Evolutionary conservation across 2,888 invertebrate species (phyloP).

Genomic region (Ectemnius lituratus): DNA sequence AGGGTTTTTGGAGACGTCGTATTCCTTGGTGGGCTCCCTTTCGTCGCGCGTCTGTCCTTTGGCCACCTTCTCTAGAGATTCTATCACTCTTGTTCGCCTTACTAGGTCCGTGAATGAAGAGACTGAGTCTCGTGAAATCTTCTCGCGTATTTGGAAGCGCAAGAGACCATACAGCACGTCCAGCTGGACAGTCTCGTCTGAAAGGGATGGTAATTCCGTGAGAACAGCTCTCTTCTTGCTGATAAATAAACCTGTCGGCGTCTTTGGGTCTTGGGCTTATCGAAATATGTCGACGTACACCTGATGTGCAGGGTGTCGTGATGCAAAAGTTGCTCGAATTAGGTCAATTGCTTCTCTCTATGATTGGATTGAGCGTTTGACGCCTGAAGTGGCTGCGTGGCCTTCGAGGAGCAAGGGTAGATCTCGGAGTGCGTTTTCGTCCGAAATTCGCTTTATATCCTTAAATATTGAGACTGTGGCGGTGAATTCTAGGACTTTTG

Average conservation of each 20-base stretch:
- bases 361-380: neutral
- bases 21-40: too few relatives aligned
- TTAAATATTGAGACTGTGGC: neutral
- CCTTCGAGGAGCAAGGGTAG: slow-evolving; percentile 6
- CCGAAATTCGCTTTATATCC: neutral
- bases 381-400: slow-evolving; percentile 1
- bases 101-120: too few relatives aligned
- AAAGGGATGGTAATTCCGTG: neutral
- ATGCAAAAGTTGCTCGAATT: neutral
- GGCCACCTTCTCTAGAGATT: too few relatives aligned
- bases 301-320: neutral
- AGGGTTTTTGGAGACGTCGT: too few relatives aligned
- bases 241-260: neutral
- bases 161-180: too few relatives aligned
- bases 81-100: too few relatives aligned
- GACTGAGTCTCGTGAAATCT: too few relatives aligned
- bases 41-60: too few relatives aligned
- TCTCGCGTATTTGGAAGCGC: too few relatives aligned
- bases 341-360: neutral
- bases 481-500: too few relatives aligned
- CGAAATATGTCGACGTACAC: slow-evolving; percentile 2
- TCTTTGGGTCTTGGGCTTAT: neutral
- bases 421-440: neutral
- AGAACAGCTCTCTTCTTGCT: neutral
- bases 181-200: too few relatives aligned